Evolutionary conservation across 2,113 vertebrate genomes (phyloP).

Genomic region (Aleadryas rufinucha): DNA sequence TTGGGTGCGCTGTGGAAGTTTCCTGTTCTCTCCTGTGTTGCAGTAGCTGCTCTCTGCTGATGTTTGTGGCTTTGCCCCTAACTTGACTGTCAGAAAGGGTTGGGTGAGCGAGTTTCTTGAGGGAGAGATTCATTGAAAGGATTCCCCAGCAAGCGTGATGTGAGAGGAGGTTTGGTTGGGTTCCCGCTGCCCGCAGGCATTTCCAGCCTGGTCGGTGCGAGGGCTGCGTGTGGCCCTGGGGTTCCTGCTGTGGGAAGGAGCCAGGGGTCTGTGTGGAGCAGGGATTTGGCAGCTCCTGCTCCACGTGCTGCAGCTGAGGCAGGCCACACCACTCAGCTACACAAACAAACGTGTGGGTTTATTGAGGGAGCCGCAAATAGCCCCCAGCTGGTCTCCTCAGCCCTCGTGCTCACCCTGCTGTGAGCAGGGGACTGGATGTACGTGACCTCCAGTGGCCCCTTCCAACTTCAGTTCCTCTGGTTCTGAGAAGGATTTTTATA

Average conservation of each 20-base stretch:
- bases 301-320: background rate
- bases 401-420: background rate
- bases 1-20: background rate
- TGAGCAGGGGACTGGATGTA: fast-evolving
- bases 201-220: background rate
- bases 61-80: background rate
- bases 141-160: fast-evolving
- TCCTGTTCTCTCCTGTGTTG: background rate
- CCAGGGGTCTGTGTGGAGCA: fast-evolving
- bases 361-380: background rate
- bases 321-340: background rate
- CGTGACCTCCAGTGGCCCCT: background rate
- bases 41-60: fast-evolving
- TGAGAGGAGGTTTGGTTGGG: background rate
- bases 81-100: background rate
- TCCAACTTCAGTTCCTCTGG: background rate
- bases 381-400: background rate
- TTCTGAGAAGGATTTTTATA: background rate
- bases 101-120: background rate
- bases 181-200: fast-evolving
- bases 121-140: background rate
- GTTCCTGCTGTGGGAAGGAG: fast-evolving
- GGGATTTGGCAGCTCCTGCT: background rate
- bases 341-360: background rate
- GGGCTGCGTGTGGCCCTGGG: fast-evolving